Base-by-base conservation (phyloP, 2,888 invertebrate genomes). In the Aproaerema taeniolella region DNA sequence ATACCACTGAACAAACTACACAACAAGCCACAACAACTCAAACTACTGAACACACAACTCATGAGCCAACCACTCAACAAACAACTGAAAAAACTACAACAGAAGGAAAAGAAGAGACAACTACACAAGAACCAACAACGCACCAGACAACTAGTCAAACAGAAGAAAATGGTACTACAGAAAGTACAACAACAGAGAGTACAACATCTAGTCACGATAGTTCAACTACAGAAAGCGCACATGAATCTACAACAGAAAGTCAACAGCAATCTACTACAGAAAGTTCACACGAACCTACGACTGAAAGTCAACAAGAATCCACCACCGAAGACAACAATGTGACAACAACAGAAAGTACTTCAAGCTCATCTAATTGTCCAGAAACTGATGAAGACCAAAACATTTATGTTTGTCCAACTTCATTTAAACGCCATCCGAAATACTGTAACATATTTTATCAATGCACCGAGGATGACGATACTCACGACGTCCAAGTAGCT, bases 371-470 rank as follows among this genome's bases (percentile, higher is more conserved):
- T 33, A 55, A 61, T 66, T 86, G 89, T 69, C 78, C 88, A 5
- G 73, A 91, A 52, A 78, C 91, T 7, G 90, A 91, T 37, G 89
- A 90, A 12, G 91, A 93, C 46, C 94, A 95, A 75, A 85, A 91
- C 47, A 75, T 91, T 9, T 88, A 91, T 41, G 89, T 94, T 1
- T 95, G 95, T 62, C 95, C 95, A 6, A 93, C 94, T 4, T 94
- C 95, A 25, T 95, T 95, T 74, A 89, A 89, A 60, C 88, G 94
- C 48, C 95, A 95, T 87, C 94, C 95, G 0, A 93, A 92, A 65
- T 91, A 92, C 61, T 95, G 95, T 57, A 93, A 93, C 59, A 73
- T 93, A 53, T 95, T 95, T 79, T 95, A 95, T 65, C 95, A 95
- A 69, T 95, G 95, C 57, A 92, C 91, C 11, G 89, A 89, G 52